phyloP scores from a whole-genome alignment of 2,113 vertebrate genomes.

The Labrus mixtus region DNA sequence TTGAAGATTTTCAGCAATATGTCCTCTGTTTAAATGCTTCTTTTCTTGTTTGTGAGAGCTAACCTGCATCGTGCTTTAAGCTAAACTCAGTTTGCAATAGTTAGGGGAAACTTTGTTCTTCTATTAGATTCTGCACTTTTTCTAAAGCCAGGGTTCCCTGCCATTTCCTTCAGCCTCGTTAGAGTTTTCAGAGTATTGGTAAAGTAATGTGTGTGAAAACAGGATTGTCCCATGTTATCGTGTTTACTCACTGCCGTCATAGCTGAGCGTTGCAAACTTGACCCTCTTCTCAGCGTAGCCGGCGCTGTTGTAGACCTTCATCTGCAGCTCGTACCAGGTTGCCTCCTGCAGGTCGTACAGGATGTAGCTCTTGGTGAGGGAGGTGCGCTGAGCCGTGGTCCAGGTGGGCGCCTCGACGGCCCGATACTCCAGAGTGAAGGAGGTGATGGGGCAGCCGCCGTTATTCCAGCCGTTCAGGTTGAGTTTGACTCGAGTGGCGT shows the following conservation, averaged over 20 bases:
- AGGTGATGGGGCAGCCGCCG: constrained; percentile 96
- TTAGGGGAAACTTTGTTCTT: background rate
- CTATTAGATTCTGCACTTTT: background rate
- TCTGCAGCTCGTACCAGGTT: constrained; percentile 98
- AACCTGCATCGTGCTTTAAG: no score
- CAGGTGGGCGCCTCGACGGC: constrained; percentile 91
- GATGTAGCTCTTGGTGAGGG: constrained; percentile 95
- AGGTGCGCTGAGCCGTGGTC: constrained; percentile 94
- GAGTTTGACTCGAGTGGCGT: constrained; percentile 92
- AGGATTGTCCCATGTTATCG: background rate
- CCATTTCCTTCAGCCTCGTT: no score
- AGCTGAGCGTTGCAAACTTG: constrained; percentile 95
- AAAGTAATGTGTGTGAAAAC: constrained; percentile 14
- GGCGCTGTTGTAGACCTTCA: constrained; percentile 97
- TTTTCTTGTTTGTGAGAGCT: no score
- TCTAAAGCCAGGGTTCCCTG: background rate
- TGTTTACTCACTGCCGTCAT: constrained; percentile 93
- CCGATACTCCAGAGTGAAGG: constrained; percentile 95
- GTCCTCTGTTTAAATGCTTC: no score
- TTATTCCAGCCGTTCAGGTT: constrained; percentile 99
- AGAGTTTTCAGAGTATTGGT: background rate
- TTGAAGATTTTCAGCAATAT: no score
- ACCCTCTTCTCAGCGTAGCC: constrained; percentile 96
- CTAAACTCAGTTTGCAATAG: no score
- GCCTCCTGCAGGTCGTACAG: constrained; percentile 96